Conservation (phyloP, 1,140 invertebrate genomes). For the Sycophaga agraensis region DNA sequence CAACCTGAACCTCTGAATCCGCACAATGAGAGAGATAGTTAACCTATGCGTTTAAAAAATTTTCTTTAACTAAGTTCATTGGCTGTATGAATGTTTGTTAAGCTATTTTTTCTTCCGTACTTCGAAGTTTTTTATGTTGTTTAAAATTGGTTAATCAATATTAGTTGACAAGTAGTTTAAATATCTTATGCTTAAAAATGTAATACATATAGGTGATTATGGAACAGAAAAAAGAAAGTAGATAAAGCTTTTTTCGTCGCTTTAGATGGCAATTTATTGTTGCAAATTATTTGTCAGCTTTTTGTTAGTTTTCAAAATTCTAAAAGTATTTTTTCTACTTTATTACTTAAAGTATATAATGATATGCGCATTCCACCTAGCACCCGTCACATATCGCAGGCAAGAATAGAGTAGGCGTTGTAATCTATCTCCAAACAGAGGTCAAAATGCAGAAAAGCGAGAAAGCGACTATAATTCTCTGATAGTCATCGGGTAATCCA, state of each 20-base stretch:
- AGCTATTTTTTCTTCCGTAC: background rate
- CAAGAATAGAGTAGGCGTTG: too few relatives aligned
- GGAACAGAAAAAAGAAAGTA: background rate
- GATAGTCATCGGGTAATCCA: too few relatives aligned
- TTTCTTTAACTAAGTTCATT: too few relatives aligned
- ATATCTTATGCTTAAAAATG: too few relatives aligned
- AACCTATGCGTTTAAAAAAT: background rate
- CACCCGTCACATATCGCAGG: too few relatives aligned
- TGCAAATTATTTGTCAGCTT: background rate
- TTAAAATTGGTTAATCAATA: background rate
- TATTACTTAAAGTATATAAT: slow-evolving; percentile 8
- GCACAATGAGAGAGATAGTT: background rate
- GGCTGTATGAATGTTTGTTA: background rate
- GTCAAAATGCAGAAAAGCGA: too few relatives aligned
- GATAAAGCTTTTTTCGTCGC: background rate
- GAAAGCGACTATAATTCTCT: too few relatives aligned
- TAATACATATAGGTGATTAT: too few relatives aligned
- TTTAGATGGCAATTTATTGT: background rate
- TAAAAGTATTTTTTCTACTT: slow-evolving; percentile 23
- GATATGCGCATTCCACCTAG: too few relatives aligned
- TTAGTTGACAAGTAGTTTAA: background rate
- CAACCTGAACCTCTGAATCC: background rate
- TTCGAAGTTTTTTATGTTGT: background rate
- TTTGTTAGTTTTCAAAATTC: slow-evolving; percentile 15
- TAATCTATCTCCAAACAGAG: too few relatives aligned